A percentile compares a stretch with the other conserved stretches of the same genome.
Evolutionary conservation across 35 echinoderm and acorn worm species (phyloP).

Genomic region (Ophioderma brevispina): DNA sequence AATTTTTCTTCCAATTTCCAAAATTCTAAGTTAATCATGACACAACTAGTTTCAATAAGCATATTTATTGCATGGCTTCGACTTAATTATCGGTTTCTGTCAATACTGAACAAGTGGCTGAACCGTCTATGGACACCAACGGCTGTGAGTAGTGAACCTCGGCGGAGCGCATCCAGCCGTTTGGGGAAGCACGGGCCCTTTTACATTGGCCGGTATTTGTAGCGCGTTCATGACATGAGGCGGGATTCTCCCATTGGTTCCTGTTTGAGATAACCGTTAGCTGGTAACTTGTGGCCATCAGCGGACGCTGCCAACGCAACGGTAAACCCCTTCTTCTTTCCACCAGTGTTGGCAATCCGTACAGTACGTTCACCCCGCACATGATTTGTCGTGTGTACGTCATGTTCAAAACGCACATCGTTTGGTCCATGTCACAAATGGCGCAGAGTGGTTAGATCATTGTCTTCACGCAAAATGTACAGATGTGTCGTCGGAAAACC

Average conservation of each 20-base stretch:
- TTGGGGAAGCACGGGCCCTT: neutral
- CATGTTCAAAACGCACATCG: slow-evolving; percentile 8
- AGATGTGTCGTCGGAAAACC: slow-evolving; percentile 9
- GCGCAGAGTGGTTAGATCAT: neutral
- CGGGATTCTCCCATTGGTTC: neutral
- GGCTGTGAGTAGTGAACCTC: no score
- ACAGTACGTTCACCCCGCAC: slow-evolving; percentile 11
- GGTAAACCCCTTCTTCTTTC: slow-evolving; percentile 34
- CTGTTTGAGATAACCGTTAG: neutral
- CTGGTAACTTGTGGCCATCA: slow-evolving; percentile 20
- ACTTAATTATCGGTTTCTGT: no score
- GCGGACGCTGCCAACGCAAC: neutral
- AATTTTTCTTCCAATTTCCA: no score
- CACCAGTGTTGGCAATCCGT: neutral
- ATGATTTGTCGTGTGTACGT: neutral
- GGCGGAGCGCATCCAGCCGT: slow-evolving; percentile 11
- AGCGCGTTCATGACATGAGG: neutral
- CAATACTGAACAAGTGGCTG: no score
- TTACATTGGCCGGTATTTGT: slow-evolving; percentile 4
- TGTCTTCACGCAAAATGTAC: neutral
- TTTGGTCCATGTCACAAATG: slow-evolving; percentile 23
- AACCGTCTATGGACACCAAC: no score
- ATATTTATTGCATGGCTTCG: no score
- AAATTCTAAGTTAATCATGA: no score
- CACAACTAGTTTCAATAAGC: no score